Conservation (phyloP, 2,888 invertebrate genomes). For the Lepeophtheirus nordmannii region DNA sequence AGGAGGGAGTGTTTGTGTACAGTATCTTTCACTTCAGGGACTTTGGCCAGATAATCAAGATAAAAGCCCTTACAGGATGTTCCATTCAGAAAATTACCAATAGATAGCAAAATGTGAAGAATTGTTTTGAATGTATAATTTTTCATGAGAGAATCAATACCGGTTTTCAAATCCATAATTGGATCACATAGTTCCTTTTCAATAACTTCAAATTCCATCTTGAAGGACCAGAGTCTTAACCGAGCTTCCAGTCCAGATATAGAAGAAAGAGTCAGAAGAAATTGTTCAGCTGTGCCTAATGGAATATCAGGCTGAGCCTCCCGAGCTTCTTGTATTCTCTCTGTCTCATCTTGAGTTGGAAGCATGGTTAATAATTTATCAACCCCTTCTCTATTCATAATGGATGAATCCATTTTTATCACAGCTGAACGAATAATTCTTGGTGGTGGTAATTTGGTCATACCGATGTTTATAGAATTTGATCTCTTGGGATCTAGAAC, state of each 20-base stretch:
- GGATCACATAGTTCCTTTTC: constrained; percentile 97
- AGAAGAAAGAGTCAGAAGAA: constrained; percentile 84
- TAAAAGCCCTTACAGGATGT: constrained; percentile 83
- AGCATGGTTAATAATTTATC: constrained; percentile 95
- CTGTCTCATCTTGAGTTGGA: constrained; percentile 87
- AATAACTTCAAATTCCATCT: constrained; percentile 89
- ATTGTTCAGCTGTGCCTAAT: constrained; percentile 91
- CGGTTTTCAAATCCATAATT: constrained; percentile 93
- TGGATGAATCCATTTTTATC: constrained; percentile 95
- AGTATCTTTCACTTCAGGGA: constrained; percentile 96
- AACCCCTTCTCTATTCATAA: constrained; percentile 93
- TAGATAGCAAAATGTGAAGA: constrained; percentile 75
- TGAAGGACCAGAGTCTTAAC: constrained; percentile 93
- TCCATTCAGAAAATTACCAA: constrained; percentile 92
- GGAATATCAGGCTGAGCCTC: constrained; percentile 75
- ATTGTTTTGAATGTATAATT: constrained; percentile 91
- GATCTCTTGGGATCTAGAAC: constrained; percentile 93
- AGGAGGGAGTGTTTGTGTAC: constrained; percentile 95
- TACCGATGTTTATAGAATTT: constrained; percentile 96
- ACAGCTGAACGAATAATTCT: constrained; percentile 97
- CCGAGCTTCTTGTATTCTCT: constrained; percentile 91
- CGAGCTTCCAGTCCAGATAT: constrained; percentile 86
- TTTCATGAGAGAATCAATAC: constrained; percentile 71
- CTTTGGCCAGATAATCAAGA: constrained; percentile 89
- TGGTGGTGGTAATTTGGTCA: constrained; percentile 95